These are phyloP conservation scores for Myocastor coypus DNA, from an alignment of 2,113 vertebrate species.

Conservation along the genomic window DNA sequence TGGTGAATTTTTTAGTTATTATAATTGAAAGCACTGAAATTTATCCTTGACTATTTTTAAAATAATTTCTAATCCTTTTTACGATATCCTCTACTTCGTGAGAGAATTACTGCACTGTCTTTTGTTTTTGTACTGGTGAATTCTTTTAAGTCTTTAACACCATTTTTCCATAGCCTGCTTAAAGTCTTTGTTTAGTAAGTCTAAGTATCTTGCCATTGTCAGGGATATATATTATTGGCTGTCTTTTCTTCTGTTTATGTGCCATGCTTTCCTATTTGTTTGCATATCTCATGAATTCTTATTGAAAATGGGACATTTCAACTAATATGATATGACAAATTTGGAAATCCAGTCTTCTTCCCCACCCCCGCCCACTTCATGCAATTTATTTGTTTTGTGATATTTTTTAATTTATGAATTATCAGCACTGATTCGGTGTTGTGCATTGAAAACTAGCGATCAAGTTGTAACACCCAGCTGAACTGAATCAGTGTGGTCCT, in stretches of 20 bases:
- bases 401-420: conserved; percentile 28
- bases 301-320: not conserved
- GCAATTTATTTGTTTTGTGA: not conserved
- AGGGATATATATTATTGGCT: not conserved
- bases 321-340: not conserved
- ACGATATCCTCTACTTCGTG: not conserved
- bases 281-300: not conserved
- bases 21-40: not conserved
- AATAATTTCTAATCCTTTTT: not conserved
- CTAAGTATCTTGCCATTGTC: not conserved
- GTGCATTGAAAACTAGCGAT: too few species aligned
- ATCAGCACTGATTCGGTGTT: not conserved
- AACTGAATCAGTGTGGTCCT: too few species aligned
- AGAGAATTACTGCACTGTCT: not conserved
- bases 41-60: not conserved
- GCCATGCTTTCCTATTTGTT: conserved; percentile 15
- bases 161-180: not conserved
- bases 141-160: not conserved
- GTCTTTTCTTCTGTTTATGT: not conserved
- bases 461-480: too few species aligned
- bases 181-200: conserved; percentile 48
- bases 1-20: not conserved
- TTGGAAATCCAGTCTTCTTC: not conserved
- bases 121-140: not conserved
- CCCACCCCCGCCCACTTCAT: not conserved